Percentiles rank a stretch among this genome's conserved stretches.
Evolutionary conservation across 2,113 vertebrate species (phyloP).

Genomic region (Tetrax tetrax): DNA sequence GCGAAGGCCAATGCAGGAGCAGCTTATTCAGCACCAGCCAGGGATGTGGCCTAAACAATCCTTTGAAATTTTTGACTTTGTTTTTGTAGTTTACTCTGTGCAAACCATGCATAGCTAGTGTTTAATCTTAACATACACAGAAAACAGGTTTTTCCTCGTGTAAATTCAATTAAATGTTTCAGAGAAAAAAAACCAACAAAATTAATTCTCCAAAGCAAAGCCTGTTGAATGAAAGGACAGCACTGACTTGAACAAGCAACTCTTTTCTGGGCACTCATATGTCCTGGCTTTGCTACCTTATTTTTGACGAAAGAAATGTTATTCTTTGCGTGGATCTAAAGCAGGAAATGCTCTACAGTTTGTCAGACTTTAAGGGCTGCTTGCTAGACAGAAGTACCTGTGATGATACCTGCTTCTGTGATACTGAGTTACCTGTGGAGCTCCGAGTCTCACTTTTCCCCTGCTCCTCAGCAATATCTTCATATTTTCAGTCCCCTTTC

Average conservation of each 20-base stretch:
- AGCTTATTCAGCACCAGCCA: background rate
- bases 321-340: background rate
- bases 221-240: background rate
- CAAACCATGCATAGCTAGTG: background rate
- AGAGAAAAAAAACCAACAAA: background rate
- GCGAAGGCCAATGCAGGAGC: background rate
- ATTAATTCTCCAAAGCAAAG: background rate
- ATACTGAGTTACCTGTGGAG: background rate
- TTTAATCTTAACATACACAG: background rate
- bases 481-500: background rate
- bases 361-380: background rate
- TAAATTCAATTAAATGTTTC: background rate
- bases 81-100: background rate
- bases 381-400: background rate
- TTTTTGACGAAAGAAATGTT: background rate
- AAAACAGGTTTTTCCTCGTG: background rate
- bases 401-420: background rate
- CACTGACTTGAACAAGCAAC: background rate
- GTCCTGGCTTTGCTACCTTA: fast-evolving
- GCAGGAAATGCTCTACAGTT: background rate
- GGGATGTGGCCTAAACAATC: background rate
- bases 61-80: background rate
- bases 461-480: background rate
- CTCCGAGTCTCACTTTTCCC: background rate
- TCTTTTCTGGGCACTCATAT: background rate